phyloP scores from a whole-genome alignment of 2,113 vertebrate genomes.

The Athene cunicularia region DNA sequence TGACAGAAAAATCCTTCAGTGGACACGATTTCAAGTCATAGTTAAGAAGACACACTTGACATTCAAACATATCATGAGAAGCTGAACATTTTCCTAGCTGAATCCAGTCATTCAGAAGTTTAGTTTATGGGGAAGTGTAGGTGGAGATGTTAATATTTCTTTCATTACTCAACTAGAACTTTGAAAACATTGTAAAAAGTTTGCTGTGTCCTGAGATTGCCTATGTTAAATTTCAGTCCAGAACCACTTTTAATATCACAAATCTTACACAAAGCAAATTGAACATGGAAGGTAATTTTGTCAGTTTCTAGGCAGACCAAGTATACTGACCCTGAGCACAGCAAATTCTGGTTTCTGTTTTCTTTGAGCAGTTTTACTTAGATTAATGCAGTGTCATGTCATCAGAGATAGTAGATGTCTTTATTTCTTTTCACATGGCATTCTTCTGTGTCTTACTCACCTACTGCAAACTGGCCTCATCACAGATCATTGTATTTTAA shows the following conservation, averaged over 20 bases:
- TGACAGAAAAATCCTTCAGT: background rate
- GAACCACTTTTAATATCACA: background rate
- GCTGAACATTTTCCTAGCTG: background rate
- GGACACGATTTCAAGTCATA: background rate
- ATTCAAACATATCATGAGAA: background rate
- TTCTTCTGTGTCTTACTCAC: background rate
- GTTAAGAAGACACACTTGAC: background rate
- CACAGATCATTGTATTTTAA: background rate
- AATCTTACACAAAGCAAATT: background rate
- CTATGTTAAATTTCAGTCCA: background rate
- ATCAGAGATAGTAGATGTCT: background rate
- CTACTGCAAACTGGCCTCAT: background rate
- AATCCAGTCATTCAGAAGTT: slow-evolving; percentile 44
- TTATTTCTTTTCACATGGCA: background rate
- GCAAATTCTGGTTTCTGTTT: background rate
- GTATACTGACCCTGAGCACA: background rate
- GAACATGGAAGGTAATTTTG: background rate
- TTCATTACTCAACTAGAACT: slow-evolving; percentile 50
- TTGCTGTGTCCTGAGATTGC: slow-evolving; percentile 30
- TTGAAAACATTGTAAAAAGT: slow-evolving; percentile 19
- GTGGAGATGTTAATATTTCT: slow-evolving; percentile 59
- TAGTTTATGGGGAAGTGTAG: slow-evolving; percentile 60
- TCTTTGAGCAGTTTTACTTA: background rate
- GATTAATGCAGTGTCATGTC: background rate
- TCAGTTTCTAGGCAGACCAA: background rate